phyloP scores from a whole-genome alignment of 2,797 vertebrate species.

The Perodicticus potto region DNA sequence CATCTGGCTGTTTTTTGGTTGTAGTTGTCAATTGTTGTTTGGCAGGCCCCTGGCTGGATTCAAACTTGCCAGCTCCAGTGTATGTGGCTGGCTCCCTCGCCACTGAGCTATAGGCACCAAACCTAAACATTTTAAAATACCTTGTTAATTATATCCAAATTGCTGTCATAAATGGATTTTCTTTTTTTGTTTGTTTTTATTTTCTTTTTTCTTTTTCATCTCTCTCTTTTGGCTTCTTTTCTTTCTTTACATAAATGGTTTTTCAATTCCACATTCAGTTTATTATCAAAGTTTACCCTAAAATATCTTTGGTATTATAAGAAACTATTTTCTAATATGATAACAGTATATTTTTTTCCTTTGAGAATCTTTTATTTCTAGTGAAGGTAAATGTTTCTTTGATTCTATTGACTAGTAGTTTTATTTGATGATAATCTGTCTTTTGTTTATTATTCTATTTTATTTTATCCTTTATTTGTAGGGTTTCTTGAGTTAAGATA shows the following conservation, averaged over 20 bases:
- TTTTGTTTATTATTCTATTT: neutral
- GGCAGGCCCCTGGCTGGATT: too few species aligned
- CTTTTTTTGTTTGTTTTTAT: too few species aligned
- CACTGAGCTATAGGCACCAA: too few species aligned
- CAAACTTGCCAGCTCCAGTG: too few species aligned
- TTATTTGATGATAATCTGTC: neutral
- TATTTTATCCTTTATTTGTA: neutral
- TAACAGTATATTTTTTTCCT: neutral
- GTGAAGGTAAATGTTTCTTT: neutral
- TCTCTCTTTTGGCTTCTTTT: too few species aligned
- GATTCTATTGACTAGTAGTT: neutral
- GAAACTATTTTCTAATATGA: neutral
- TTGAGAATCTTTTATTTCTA: neutral
- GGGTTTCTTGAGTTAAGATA: neutral
- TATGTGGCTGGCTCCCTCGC: too few species aligned
- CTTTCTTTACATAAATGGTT: neutral
- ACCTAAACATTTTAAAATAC: neutral
- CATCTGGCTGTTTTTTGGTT: too few species aligned
- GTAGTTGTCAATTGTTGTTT: too few species aligned
- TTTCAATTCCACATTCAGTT: neutral
- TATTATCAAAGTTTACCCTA: neutral
- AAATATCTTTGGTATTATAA: neutral
- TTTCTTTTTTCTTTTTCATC: too few species aligned
- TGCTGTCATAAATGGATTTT: neutral
- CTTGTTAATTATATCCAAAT: neutral